Base-by-base conservation (phyloP, 2,888 invertebrate genomes). In the Coleophora deauratella region DNA sequence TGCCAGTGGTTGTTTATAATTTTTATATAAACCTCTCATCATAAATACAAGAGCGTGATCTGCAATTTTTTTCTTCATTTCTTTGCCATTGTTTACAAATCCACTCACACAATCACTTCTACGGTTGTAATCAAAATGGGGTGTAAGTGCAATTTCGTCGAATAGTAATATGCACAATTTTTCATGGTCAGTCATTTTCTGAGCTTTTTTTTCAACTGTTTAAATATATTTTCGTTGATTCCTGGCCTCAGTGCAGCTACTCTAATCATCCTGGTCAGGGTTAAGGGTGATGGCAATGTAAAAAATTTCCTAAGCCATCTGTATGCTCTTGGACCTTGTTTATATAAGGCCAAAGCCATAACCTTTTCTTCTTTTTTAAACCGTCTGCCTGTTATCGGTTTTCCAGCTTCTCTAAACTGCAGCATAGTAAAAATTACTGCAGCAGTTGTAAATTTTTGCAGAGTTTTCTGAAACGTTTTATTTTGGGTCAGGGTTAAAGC, bases 41-140 rank as follows among this genome's bases (percentile, higher is more conserved):
- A 56, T 59, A 33, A 52, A 57, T 0, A 58, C 57, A 14, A 54
- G 54, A 0, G 54, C 51, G 43, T 59, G 56, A 38, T 57, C 55
- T 3, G 57, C 54, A 42, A 44, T 53, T 33, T 53, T 50, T 9
- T 46, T 14, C 7, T 31, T 27, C 9, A 39, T 47, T 31, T 42
- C n/a, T 34, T 41, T 9, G 0, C 52, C 49, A 43, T 56, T 36
- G 2, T 35, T 43, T 0, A 54, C 54, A 44, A 62, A 57, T 0
- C 59, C 60, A 30, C 32, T 39, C 0, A 57, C 43, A 39, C n/a
- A 28, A 27, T 60, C 56, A 41, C 49, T 54, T 43, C n/a, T n/a
- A n/a, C 49, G 45, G 41, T 54, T 52, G 15, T 51, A 59, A 3
- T 46, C 31, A 2, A 59, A 27, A 43, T 52, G 48, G 1, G 54